phyloP scores from a whole-genome alignment of 2,113 vertebrate genomes.

The Rostratula benghalensis region DNA sequence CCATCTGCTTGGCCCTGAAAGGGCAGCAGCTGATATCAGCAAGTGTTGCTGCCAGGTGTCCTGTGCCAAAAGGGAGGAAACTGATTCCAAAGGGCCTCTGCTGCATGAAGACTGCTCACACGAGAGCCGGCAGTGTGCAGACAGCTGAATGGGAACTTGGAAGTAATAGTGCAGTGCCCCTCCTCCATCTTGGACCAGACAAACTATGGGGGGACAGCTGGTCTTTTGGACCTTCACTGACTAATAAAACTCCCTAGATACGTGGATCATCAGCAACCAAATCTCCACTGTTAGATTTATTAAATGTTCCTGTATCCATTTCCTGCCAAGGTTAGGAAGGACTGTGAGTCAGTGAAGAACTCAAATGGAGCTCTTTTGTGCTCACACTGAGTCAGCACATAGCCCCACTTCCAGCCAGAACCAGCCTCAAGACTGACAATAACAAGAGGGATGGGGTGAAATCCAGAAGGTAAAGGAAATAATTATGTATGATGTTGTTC shows the following conservation, averaged over 20 bases:
- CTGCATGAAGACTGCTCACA: not conserved
- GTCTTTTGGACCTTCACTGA: not conserved
- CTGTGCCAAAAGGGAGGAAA: not conserved
- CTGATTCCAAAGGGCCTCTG: not conserved
- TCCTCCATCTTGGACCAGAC: not conserved
- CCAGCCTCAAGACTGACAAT: not conserved
- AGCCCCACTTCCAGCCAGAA: not conserved
- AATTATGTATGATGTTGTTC: not conserved
- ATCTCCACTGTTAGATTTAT: not conserved
- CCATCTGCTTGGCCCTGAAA: not conserved
- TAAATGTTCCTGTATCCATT: not conserved
- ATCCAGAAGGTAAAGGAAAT: not conserved
- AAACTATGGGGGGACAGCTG: not conserved
- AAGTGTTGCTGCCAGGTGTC: not conserved
- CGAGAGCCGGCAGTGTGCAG: not conserved
- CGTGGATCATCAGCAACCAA: not conserved
- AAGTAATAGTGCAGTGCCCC: not conserved
- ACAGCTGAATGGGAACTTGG: accelerated
- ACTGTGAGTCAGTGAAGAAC: not conserved
- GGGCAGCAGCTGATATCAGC: not conserved
- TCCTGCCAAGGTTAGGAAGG: not conserved
- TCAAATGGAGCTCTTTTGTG: not conserved
- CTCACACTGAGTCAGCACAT: accelerated
- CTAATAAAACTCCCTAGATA: not conserved
- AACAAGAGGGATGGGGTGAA: not conserved